These are phyloP conservation scores for Lumbricus terrestris DNA, from an alignment of 2,888 invertebrate species.

Conservation along the genomic window DNA sequence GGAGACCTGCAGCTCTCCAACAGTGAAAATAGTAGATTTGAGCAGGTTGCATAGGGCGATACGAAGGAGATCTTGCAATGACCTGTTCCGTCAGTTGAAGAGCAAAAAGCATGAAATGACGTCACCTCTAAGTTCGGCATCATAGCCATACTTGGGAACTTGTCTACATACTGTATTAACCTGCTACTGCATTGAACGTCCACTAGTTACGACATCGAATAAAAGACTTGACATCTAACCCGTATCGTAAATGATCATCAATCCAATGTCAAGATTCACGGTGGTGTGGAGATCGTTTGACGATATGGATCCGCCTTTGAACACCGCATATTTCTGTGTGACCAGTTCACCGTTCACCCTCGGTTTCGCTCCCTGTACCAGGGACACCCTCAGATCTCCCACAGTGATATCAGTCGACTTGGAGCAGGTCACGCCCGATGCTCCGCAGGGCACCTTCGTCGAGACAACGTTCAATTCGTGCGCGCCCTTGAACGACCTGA, in stretches of 20 bases:
- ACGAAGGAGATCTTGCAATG: too few species aligned
- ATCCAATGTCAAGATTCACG: constrained; percentile 19
- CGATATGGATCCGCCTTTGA: constrained; percentile 20
- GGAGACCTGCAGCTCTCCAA: too few species aligned
- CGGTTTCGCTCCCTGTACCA: constrained; percentile 19
- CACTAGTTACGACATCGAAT: background rate
- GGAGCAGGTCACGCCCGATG: constrained; percentile 82
- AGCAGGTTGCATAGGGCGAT: too few species aligned
- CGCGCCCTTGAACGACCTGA: constrained; percentile 20
- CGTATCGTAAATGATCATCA: constrained; percentile 30
- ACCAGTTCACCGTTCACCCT: constrained; percentile 20
- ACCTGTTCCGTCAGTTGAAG: background rate
- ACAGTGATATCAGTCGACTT: constrained; percentile 68
- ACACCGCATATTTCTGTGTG: background rate
- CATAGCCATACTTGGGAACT: too few species aligned
- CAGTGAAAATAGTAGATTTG: too few species aligned
- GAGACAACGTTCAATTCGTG: constrained; percentile 68
- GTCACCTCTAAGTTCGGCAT: too few species aligned
- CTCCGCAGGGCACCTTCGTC: constrained; percentile 82
- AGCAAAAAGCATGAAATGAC: too few species aligned
- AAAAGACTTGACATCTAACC: constrained; percentile 13
- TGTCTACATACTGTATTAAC: too few species aligned
- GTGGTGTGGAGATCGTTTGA: background rate
- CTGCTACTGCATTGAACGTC: background rate
- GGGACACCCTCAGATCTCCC: background rate